phyloP scores from a whole-genome alignment of 2,113 vertebrate genomes.

The Semicossyphus pulcher region DNA sequence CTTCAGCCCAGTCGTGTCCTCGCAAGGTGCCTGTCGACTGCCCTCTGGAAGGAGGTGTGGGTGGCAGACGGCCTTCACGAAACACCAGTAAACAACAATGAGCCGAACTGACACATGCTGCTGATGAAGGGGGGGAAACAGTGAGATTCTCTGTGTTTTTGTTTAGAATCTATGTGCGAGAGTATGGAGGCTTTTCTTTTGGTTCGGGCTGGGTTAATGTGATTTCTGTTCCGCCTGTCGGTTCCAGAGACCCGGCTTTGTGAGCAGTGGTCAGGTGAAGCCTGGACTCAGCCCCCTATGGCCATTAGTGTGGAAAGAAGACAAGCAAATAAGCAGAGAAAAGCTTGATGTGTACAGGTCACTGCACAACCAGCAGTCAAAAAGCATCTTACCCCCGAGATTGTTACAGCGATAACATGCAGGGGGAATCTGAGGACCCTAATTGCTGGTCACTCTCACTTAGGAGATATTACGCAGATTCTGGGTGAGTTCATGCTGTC shows the following conservation, averaged over 20 bases:
- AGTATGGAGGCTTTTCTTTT: conserved; percentile 72
- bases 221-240: conserved; percentile 86
- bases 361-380: conserved; percentile 85
- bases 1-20: conserved; percentile 50
- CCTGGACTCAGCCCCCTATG: conserved; percentile 80
- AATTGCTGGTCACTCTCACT: conserved; percentile 75
- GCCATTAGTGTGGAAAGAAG: conserved; percentile 86
- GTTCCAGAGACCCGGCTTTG: conserved; percentile 80
- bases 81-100: conserved; percentile 79
- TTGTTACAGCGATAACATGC: conserved; percentile 71
- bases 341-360: conserved; percentile 84
- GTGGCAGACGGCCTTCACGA: conserved; percentile 76
- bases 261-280: conserved; percentile 85
- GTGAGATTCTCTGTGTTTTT: conserved; percentile 71
- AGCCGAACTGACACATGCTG: conserved; percentile 78
- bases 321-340: conserved; percentile 83
- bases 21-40: conserved; percentile 53
- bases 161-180: conserved; percentile 69
- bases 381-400: conserved; percentile 77
- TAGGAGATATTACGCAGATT: conserved; percentile 54
- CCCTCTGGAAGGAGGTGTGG: conserved; percentile 72
- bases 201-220: conserved; percentile 82
- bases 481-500: conserved; percentile 28
- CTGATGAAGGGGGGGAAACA: conserved; percentile 75
- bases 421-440: conserved; percentile 69